phyloP scores from a whole-genome alignment of 1,140 invertebrate species.

The Chironomus striatipennis region DNA sequence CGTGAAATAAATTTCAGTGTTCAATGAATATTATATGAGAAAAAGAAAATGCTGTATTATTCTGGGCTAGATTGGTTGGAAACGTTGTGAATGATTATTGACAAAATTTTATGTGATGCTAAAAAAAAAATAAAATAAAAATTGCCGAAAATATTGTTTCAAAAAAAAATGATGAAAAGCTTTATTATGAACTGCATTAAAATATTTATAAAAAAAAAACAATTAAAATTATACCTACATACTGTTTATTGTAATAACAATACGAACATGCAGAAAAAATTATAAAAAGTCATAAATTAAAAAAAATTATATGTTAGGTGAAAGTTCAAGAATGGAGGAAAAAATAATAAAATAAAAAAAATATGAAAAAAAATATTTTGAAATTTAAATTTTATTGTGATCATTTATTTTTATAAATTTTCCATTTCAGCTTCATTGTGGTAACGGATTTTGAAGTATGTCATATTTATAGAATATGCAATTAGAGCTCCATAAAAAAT shows the following conservation, averaged over 20 bases:
- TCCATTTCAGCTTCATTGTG: neutral
- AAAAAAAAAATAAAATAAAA: neutral
- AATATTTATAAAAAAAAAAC: too few species aligned
- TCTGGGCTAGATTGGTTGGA: neutral
- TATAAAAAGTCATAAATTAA: neutral
- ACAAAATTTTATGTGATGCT: neutral
- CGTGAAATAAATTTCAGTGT: neutral
- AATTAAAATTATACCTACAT: neutral
- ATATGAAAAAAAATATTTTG: slow-evolving; percentile 1
- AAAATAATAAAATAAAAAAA: neutral
- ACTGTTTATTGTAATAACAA: slow-evolving; percentile 6
- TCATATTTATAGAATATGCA: too few species aligned
- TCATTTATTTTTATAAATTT: neutral
- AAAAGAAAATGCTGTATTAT: neutral
- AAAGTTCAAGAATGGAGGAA: neutral
- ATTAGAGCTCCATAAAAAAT: too few species aligned
- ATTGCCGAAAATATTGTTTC: neutral
- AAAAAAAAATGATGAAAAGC: neutral
- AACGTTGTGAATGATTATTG: neutral
- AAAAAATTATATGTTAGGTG: slow-evolving; percentile 9
- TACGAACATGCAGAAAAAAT: slow-evolving; percentile 4
- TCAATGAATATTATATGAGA: neutral
- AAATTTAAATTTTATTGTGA: neutral
- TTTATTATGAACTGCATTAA: neutral
- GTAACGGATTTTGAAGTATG: too few species aligned